Conservation (phyloP, 2,888 invertebrate genomes). For the Drosophila tripunctata region DNA sequence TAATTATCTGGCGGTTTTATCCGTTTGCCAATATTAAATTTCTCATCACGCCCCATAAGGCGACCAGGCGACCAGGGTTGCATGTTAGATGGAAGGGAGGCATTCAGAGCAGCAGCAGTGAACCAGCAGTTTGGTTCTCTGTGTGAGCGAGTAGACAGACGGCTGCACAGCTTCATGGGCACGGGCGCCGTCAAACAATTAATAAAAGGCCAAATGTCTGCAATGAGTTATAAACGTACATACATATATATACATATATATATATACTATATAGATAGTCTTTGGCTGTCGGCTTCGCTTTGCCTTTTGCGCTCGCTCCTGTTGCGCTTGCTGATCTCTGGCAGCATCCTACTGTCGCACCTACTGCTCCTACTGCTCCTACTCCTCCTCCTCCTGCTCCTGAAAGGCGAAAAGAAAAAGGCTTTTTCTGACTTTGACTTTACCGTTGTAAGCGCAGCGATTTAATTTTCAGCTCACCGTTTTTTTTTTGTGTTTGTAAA, state of each 20-base stretch:
- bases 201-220: constrained; percentile 79
- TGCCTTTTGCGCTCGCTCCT: constrained; percentile 48
- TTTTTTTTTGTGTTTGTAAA: neutral
- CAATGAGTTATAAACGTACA: constrained; percentile 72
- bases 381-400: constrained; percentile 33
- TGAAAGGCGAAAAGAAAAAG: constrained; percentile 64
- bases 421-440: constrained; percentile 37
- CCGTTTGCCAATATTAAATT: constrained; percentile 84
- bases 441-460: constrained; percentile 67
- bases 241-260: constrained; percentile 14
- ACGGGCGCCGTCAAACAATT: constrained; percentile 81
- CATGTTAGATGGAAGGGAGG: constrained; percentile 7
- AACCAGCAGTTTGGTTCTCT: constrained; percentile 10
- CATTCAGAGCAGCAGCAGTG: too few relatives aligned
- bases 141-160: constrained; percentile 55
- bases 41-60: constrained; percentile 84
- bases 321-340: constrained; percentile 28
- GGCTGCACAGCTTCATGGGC: constrained; percentile 69
- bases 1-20: constrained; percentile 81
- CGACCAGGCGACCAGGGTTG: constrained; percentile 36
- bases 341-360: neutral
- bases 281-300: constrained; percentile 36
- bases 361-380: constrained; percentile 22
- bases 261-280: neutral
- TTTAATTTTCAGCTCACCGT: constrained; percentile 34